Evolutionary conservation across 2,113 vertebrate species (phyloP), one percentile per base, ranked within the genome.

Genomic region (Vimba vimba): DNA sequence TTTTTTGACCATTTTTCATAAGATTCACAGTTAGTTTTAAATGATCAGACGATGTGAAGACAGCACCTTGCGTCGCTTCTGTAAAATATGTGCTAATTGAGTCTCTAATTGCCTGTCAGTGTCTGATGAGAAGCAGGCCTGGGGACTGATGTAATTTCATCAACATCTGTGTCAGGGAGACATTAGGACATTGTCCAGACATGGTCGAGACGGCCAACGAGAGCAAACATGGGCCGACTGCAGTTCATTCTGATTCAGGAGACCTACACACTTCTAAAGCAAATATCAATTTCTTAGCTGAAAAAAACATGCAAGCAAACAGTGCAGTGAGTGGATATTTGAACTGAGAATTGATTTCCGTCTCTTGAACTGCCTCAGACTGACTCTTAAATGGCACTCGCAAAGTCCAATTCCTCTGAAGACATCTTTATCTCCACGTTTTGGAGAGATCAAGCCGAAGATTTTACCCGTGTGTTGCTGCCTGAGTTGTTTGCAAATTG

Each of bases 81-180:
- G 43, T 43, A 73, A 73, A 43, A n/a, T 4, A 45, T 45, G 71
- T 0, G 10, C 10, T 45, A 74, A 45, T 23, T 8, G 39, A 75
- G n/a, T 17, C 71, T 47, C 43, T 74, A 47, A 74, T 12, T 45
- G 23, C 39, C 13, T 21, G 3, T 74, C 36, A 74, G 23, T 43
- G 33, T n/a, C n/a, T 75, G 73, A 75, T 75, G 73, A 75, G 73
- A 50, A 25, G 17, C 39, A 27, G 43, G 23, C 39, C 39, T 13
- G 23, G n/a, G 73, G 73, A 75, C 73, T 50, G 73, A 50, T 15
- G 73, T 75, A 23, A 17, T 74, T 74, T 74, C 23, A 47, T 74
- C 71, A 74, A 12, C 23, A 17, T 25, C 43, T 45, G 71, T n/a
- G 71, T 74, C 39, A 74, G 39, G 11, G 43, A n/a, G 23, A 45